Base-by-base conservation (phyloP, 2,797 vertebrate species). In the Dermochelys coriacea region DNA sequence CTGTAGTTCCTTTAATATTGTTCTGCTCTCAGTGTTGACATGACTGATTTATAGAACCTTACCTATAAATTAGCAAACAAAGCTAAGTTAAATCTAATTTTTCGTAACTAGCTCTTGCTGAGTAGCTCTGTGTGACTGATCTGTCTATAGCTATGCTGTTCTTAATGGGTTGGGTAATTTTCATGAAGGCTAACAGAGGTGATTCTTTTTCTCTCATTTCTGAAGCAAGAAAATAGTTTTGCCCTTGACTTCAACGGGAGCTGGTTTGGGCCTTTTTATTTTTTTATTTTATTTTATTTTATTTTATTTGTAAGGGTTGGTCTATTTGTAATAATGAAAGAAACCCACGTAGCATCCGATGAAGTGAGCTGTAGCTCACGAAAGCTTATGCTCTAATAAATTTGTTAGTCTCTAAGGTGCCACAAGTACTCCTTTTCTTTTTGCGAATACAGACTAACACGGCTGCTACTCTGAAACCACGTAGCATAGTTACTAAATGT, bases 121-220 rank as follows among this genome's bases (percentile, higher is more conserved):
- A 47, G 74, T 47, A 29, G 45, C 74, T 47, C 2, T 31, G 80
- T 84, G 64, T 45, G 88, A 95, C 84, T 23, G 80, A 51, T 51
- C 49, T 87, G 89, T 52, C 86, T 82, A 92, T 95, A 96, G 94
- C 93, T 97, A 93, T 93, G 89, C 87, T 91, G 80, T 90, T 45
- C 45, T 45, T 29, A 75, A 47, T 84, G 71, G 9, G 19, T 0
- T 0, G 47, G 27, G 50, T 79, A 8, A 12, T 87, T 97, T 96
- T 95, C 86, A 86, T 0, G 1, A 95, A 87, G 85, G 89, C 85
- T 95, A 82, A 89, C 21, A 55, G 80, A 94, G 74, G 87, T 90
- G 86, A 82, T 89, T 55, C 55, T 95, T 71, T 25, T 93, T 50
- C 37, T 77, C 82, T 91, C 49, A 21, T 92, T 85, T 87, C 85